These are phyloP conservation scores for Myiotriccus ornatus DNA, from an alignment of 2,797 vertebrate genomes.

Conservation along the genomic window DNA sequence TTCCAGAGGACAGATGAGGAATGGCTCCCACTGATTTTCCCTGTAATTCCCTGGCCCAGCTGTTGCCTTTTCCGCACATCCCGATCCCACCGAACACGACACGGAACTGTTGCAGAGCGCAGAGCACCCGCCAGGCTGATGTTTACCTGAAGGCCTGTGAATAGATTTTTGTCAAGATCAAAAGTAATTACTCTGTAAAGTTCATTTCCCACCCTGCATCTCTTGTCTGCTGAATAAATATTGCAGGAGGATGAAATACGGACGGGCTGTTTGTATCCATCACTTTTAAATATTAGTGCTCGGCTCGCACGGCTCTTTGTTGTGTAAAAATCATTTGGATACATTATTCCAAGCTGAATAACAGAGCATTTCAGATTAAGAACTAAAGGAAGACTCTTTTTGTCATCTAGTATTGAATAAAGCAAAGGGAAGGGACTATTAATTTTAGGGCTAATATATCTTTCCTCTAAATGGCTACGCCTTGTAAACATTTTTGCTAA, in stretches of 20 bases:
- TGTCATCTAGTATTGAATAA: conserved; percentile 24
- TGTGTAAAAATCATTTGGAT: conserved; percentile 38
- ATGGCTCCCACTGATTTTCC: neutral
- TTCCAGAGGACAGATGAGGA: neutral
- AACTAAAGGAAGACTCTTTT: conserved; percentile 3
- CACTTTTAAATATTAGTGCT: conserved; percentile 60
- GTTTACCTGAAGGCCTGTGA: conserved; percentile 70
- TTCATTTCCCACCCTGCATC: conserved; percentile 62
- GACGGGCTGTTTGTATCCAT: conserved; percentile 58
- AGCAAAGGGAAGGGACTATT: neutral
- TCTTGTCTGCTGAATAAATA: conserved; percentile 71
- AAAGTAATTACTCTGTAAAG: conserved; percentile 76
- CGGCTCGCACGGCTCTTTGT: conserved; percentile 22
- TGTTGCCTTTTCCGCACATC: neutral
- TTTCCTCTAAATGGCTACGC: neutral
- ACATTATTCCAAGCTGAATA: conserved; percentile 48
- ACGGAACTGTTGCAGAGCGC: neutral
- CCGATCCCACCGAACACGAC: conserved; percentile 13
- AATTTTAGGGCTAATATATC: conserved; percentile 4
- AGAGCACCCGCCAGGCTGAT: neutral
- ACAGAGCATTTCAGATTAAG: conserved; percentile 38
- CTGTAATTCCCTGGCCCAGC: neutral
- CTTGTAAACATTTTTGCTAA: conserved; percentile 31
- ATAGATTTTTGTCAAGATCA: conserved; percentile 66
- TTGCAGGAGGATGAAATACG: conserved; percentile 64